Evolutionary conservation across 2,888 invertebrate genomes (phyloP).

Genomic region (Caenorhabditis parvicauda): DNA sequence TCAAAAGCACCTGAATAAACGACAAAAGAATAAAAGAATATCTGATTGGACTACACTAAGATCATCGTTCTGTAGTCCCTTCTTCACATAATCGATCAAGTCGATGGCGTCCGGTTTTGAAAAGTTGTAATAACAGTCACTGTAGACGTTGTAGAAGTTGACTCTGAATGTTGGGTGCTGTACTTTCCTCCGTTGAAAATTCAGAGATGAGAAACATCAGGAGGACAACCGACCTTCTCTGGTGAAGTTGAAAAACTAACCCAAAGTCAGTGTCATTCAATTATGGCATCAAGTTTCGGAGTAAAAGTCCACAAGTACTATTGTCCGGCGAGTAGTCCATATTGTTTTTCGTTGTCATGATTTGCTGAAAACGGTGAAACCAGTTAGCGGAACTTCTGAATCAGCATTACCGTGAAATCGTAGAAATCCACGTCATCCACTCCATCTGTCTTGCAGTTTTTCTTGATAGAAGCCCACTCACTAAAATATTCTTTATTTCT

Average conservation of each 20-base stretch:
- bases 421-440: slow-evolving; percentile 23
- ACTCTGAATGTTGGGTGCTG: no score
- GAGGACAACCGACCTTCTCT: no score
- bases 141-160: slow-evolving; percentile 32
- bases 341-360: slow-evolving; percentile 21
- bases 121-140: slow-evolving; percentile 30
- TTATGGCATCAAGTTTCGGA: no score
- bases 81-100: slow-evolving; percentile 20
- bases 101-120: slow-evolving; percentile 9
- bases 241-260: no score
- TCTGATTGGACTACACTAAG: no score
- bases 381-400: neutral
- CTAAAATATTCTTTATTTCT: slow-evolving; percentile 13
- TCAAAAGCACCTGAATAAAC: slow-evolving; percentile 10
- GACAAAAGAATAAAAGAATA: neutral
- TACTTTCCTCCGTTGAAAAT: no score
- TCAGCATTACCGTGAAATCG: slow-evolving; percentile 15
- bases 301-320: no score
- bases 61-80: no score
- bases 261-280: no score
- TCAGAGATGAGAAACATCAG: no score
- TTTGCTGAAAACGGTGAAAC: slow-evolving; percentile 17
- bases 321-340: slow-evolving; percentile 31
- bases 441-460: slow-evolving; percentile 17
- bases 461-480: slow-evolving; percentile 33